These are phyloP conservation scores for Phortica okadai DNA, from an alignment of 2,888 invertebrate species.

Conservation along the genomic window DNA sequence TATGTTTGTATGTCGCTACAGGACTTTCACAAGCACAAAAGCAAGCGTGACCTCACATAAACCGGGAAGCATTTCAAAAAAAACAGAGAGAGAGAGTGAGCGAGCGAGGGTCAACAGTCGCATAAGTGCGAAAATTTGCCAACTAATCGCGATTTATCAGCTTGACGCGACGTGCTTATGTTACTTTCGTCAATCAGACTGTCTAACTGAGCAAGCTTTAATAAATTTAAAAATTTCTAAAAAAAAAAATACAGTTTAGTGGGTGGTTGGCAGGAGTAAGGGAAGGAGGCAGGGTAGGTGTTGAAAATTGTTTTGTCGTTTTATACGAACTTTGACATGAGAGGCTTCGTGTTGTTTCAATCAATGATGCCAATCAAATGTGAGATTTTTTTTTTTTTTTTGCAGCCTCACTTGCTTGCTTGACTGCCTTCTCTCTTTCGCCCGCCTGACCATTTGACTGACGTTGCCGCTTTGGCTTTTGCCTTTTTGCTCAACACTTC, in stretches of 20 bases:
- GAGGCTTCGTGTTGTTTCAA: conserved; percentile 68
- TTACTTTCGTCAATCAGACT: too few relatives aligned
- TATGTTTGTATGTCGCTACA: not conserved
- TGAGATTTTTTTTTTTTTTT: conserved; percentile 52
- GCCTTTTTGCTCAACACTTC: conserved; percentile 24
- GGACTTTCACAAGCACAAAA: not conserved
- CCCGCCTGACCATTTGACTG: not conserved
- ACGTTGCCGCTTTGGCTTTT: too few relatives aligned
- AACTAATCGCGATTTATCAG: too few relatives aligned
- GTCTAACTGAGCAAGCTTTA: too few relatives aligned
- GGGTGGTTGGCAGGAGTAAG: too few relatives aligned
- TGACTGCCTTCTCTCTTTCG: not conserved
- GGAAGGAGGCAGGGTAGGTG: too few relatives aligned
- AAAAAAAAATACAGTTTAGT: too few relatives aligned
- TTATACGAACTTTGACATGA: conserved; percentile 50
- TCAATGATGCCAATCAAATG: conserved; percentile 73
- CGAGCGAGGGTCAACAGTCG: conserved; percentile 40
- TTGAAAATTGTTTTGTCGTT: conserved; percentile 49
- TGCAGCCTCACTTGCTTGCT: conserved; percentile 41
- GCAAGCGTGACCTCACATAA: conserved; percentile 12
- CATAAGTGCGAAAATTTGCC: conserved; percentile 42
- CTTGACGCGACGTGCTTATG: too few relatives aligned
- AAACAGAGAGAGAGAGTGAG: conserved; percentile 14
- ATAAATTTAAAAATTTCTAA: too few relatives aligned
- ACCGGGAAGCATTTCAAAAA: conserved; percentile 20